phyloP scores from a whole-genome alignment of 2,797 vertebrate species.

The Coluber constrictor region DNA sequence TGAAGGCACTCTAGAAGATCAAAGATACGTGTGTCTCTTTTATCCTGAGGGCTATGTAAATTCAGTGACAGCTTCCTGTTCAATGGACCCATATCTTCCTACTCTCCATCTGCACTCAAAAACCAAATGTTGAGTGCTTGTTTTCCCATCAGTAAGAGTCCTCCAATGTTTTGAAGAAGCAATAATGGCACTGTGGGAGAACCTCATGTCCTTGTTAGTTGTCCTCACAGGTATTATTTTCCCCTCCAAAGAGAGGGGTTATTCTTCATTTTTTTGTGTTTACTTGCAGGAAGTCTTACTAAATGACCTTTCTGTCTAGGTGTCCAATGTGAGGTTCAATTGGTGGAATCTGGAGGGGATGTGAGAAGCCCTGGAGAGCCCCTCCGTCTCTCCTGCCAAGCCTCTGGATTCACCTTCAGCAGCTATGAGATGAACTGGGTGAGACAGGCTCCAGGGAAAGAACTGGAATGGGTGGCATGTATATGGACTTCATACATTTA shows the following conservation, averaged over 20 bases:
- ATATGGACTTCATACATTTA: too few species aligned
- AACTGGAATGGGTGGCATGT: too few species aligned
- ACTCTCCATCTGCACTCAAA: not conserved
- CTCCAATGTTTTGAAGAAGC: not conserved
- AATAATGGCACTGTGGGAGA: not conserved
- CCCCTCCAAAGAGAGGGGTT: not conserved
- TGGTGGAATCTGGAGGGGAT: too few species aligned
- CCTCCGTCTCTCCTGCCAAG: too few species aligned
- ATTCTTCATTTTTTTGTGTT: not conserved
- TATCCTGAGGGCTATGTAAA: not conserved
- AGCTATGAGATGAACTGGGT: accelerated
- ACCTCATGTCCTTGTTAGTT: not conserved
- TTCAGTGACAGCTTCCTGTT: not conserved
- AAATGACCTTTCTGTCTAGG: too few species aligned
- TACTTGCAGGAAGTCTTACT: not conserved
- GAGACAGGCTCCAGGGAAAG: too few species aligned
- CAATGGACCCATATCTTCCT: not conserved
- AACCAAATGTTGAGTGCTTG: not conserved
- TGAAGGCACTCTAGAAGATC: not conserved
- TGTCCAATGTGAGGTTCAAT: too few species aligned
- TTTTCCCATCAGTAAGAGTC: not conserved
- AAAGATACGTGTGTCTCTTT: accelerated
- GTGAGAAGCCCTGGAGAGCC: too few species aligned
- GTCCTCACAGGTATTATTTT: not conserved
- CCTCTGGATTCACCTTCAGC: too few species aligned